Evolutionary conservation across 2,888 invertebrate species (phyloP).

Genomic region (Temnothorax rugatulus): DNA sequence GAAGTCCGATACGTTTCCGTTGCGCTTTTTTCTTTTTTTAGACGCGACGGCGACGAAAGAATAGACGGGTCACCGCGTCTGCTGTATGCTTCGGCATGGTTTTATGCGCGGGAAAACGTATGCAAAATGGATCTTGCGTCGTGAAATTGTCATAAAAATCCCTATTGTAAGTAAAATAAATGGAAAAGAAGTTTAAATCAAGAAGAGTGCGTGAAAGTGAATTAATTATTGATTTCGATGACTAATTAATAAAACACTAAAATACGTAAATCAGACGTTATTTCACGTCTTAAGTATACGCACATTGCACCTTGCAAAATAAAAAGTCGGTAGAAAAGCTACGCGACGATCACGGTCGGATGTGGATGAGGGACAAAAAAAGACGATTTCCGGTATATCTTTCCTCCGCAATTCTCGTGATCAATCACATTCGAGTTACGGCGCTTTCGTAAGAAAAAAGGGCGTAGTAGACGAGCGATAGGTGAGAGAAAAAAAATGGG

Average conservation of each 20-base stretch:
- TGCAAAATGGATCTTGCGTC: background rate
- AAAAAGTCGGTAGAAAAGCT: slow-evolving; percentile 3
- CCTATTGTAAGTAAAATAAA: background rate
- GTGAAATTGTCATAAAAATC: background rate
- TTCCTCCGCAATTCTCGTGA: slow-evolving; percentile 35
- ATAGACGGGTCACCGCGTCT: slow-evolving; percentile 4
- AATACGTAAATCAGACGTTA: background rate
- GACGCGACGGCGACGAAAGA: background rate
- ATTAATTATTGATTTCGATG: background rate
- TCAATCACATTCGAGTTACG: slow-evolving; percentile 55
- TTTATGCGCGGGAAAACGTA: slow-evolving; percentile 1
- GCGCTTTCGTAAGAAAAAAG: slow-evolving; percentile 42
- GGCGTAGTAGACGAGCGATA: slow-evolving; percentile 49
- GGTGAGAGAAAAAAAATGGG: slow-evolving; percentile 42
- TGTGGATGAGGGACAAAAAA: slow-evolving; percentile 29
- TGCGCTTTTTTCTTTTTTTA: slow-evolving; percentile 27
- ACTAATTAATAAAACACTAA: background rate
- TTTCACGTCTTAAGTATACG: background rate
- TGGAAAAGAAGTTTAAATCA: background rate
- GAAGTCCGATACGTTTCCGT: slow-evolving; percentile 69
- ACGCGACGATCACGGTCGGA: slow-evolving; percentile 25
- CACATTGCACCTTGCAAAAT: background rate
- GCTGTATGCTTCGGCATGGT: background rate
- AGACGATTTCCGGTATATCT: slow-evolving; percentile 52
- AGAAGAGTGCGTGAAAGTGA: no score